These are phyloP conservation scores for Myodes glareolus DNA, from an alignment of 2,113 vertebrate genomes.

Conservation along the genomic window DNA sequence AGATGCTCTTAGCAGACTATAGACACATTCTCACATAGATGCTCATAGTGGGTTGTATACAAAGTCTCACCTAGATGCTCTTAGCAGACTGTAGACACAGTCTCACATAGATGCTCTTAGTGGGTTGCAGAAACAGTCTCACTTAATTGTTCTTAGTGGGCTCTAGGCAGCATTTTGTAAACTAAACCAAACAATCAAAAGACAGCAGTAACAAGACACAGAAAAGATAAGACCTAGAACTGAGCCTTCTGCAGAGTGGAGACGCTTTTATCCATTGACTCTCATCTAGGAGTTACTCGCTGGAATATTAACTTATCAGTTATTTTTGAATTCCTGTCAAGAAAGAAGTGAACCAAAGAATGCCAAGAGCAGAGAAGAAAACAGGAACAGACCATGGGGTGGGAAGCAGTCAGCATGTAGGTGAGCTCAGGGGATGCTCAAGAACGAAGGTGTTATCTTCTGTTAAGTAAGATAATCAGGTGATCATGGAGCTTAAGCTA, in stretches of 20 bases:
- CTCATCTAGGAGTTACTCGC: neutral
- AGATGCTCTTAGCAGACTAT: neutral
- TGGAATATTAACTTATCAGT: neutral
- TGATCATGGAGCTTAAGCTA: neutral
- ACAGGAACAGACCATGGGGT: rapidly evolving
- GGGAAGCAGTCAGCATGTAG: neutral
- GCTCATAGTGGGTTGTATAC: neutral
- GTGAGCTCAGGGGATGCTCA: neutral
- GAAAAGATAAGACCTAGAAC: neutral
- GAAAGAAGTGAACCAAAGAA: neutral
- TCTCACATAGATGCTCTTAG: neutral
- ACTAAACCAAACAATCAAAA: neutral
- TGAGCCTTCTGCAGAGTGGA: neutral
- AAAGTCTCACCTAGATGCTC: neutral
- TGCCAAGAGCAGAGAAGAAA: neutral
- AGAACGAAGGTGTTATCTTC: rapidly evolving
- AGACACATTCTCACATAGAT: neutral
- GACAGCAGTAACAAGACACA: neutral
- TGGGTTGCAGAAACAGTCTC: neutral
- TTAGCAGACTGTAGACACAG: neutral
- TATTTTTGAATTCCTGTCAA: neutral
- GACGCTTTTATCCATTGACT: neutral
- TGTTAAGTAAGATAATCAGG: neutral
- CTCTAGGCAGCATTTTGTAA: neutral
- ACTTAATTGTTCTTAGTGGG: neutral